phyloP scores from a whole-genome alignment of 2,113 vertebrate species.

The Scatophagus argus region DNA sequence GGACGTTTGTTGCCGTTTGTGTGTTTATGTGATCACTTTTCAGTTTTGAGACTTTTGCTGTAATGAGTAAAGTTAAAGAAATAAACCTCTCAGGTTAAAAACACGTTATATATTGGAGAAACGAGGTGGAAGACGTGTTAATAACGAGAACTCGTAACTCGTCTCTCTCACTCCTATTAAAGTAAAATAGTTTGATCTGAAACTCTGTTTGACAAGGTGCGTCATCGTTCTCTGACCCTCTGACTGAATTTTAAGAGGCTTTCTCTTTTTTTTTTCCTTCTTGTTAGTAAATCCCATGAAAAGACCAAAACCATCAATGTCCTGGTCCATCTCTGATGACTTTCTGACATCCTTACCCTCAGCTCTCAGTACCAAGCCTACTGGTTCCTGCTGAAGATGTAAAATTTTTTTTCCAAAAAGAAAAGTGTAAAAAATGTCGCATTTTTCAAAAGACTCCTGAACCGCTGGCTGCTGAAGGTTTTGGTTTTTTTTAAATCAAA shows the following conservation, averaged over 20 bases:
- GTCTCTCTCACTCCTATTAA: no score
- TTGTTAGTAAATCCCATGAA: neutral
- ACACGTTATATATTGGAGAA: neutral
- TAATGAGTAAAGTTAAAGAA: accelerated
- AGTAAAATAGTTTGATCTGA: no score
- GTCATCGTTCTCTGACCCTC: no score
- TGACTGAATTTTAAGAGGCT: neutral
- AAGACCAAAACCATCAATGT: neutral
- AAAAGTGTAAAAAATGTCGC: no score
- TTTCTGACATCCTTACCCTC: neutral
- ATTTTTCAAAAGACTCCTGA: neutral
- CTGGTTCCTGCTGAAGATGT: neutral
- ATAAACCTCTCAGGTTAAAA: neutral
- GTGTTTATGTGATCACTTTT: neutral
- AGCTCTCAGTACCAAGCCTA: neutral
- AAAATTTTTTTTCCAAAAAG: neutral
- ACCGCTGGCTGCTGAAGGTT: neutral
- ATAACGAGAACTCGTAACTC: no score
- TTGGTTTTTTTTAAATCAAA: no score
- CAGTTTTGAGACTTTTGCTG: neutral
- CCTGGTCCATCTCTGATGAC: neutral
- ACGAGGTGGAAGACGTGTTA: neutral
- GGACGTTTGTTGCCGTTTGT: slow-evolving; percentile 5
- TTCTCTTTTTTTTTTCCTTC: neutral
- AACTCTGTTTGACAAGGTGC: neutral